Evolutionary conservation across 2,797 vertebrate species (phyloP), one percentile per base, ranked within the genome.

Genomic region (Myotis findleyi): DNA sequence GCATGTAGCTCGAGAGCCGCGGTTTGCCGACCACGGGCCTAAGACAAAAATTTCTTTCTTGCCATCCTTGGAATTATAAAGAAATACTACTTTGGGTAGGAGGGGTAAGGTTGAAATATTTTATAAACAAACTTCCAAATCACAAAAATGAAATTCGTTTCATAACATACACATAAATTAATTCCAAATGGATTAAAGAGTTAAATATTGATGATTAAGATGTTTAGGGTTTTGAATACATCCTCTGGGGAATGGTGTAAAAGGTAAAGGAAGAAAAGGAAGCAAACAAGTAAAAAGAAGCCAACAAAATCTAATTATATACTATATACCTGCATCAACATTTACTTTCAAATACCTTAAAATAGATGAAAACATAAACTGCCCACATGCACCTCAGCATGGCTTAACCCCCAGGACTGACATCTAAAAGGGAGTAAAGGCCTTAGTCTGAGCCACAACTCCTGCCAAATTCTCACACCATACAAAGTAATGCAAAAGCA

Each of bases 271-370:
- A 75, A 79, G 23, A 49, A 77, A 84, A 68, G 17, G 51, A 75
- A 84, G 51, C 9, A 38, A 82, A 14, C 6, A 90, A 75, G 17
- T 36, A 81, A 72, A 76, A 47, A 73, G 4, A 83, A 14, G 44
- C 49, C 55, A 72, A 27, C 5, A 59, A 89, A 86, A 85, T 59
- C 18, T 80, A 51, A 66, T 44, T 73, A 68, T 72, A 66, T 81
- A 79, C 20, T 68, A 25, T 14, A 4, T 55, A 87, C 30, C 23
- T 73, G 17, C 9, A 75, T 75, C 33, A 69, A 89, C 9, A 47
- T 41, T 89, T 80, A 66, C 47, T 84, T 81, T 90, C 49, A 62
- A 95, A 94, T 13, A 75, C 36, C 41, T 41, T 95, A 73, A 82
- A 87, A 91, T 14, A 77, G 10, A 72, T 55, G 38, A 85, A 81